phyloP scores from a whole-genome alignment of 53 echinoderm and acorn worm species.

The Arbacia lixula region DNA sequence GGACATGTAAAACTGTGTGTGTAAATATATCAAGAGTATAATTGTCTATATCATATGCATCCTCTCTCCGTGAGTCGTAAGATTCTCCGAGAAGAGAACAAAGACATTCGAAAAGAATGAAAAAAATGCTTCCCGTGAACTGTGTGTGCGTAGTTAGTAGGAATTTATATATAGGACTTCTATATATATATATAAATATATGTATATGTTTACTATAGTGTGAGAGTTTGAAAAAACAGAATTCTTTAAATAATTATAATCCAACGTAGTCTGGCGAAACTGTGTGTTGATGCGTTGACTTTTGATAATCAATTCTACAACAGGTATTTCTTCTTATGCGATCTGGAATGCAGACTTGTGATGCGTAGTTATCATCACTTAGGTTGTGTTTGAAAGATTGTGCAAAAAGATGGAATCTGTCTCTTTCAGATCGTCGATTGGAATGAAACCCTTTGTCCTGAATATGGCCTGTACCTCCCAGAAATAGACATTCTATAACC shows the following conservation, averaged over 20 bases:
- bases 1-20: constrained; percentile 10
- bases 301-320: neutral
- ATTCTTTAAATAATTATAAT: too few species aligned
- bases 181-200: neutral
- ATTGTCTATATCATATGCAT: constrained; percentile 11
- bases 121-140: constrained; percentile 35
- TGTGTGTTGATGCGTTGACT: neutral
- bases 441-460: too few species aligned
- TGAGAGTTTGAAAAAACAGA: too few species aligned
- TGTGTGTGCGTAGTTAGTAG: constrained; percentile 37
- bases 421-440: too few species aligned
- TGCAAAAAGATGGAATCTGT: too few species aligned
- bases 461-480: too few species aligned
- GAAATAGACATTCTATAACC: too few species aligned
- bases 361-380: too few species aligned
- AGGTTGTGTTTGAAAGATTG: too few species aligned
- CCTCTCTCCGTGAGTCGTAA: constrained; percentile 2
- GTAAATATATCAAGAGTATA: constrained; percentile 21
- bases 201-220: neutral
- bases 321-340: too few species aligned
- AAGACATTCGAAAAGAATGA: constrained; percentile 11
- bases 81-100: neutral
- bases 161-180: constrained; percentile 4
- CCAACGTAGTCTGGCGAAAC: too few species aligned
- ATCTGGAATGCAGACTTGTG: too few species aligned